Percentiles rank a stretch among this genome's conserved stretches.
Conservation (phyloP, 2,888 invertebrate species). For the Rhodophaea formosa region DNA sequence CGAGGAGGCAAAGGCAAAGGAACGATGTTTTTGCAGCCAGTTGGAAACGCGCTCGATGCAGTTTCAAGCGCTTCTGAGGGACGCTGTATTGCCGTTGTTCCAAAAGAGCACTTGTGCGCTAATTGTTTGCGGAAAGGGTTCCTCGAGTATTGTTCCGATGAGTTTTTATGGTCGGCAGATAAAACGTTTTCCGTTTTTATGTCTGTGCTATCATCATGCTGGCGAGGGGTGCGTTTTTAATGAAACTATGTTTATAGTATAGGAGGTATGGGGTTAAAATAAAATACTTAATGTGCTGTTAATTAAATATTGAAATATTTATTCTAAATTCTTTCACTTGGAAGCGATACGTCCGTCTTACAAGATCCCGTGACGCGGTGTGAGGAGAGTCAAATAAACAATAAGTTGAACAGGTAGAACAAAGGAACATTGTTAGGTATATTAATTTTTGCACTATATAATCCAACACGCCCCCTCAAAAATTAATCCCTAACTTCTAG, state of each 20-base stretch:
- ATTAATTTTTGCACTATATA: no score
- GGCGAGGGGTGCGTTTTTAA: slow-evolving; percentile 1
- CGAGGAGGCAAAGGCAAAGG: slow-evolving; percentile 66
- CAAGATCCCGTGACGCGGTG: no score
- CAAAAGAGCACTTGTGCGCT: slow-evolving; percentile 69
- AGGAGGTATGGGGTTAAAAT: no score
- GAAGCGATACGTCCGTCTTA: no score
- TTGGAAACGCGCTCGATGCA: slow-evolving; percentile 49
- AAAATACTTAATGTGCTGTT: no score
- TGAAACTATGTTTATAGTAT: slow-evolving; percentile 8
- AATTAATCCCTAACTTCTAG: no score
- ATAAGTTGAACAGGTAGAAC: no score
- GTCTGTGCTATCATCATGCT: slow-evolving; percentile 4
- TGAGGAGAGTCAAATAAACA: no score
- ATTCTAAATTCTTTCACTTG: no score
- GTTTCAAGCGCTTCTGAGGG: slow-evolving; percentile 44
- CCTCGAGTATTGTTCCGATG: slow-evolving; percentile 68
- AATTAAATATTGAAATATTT: no score
- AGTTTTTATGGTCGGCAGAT: slow-evolving; percentile 62
- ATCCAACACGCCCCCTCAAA: no score
- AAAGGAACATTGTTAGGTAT: no score
- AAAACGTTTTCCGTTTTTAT: slow-evolving; percentile 20
- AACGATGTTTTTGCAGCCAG: slow-evolving; percentile 62
- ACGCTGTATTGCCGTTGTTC: slow-evolving; percentile 72
- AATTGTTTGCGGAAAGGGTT: slow-evolving; percentile 81